Evolutionary conservation across 2,888 invertebrate genomes (phyloP), one percentile per base, ranked within the genome.

Genomic region (Coenonympha glycerion): DNA sequence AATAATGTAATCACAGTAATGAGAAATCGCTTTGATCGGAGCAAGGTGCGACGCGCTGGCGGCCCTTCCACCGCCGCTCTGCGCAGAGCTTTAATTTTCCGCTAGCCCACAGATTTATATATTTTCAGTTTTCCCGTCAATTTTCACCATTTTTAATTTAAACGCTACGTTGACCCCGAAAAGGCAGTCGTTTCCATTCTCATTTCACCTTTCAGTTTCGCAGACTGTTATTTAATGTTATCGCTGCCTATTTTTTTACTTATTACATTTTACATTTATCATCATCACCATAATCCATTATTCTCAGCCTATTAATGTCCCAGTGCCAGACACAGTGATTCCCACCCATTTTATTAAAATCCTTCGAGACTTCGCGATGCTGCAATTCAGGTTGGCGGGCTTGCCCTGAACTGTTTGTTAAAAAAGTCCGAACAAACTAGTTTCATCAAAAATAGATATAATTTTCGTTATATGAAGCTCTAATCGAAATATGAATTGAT

Each of bases 51-150:
- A 24, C 34, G 24, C 60, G n/a, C n/a, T n/a, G 57, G 59, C 53
- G 64, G 62, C 61, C 64, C 57, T 62, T 56, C 56, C 63, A 56
- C 54, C 58, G 53, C 64, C 71, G 77, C 79, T n/a, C 76, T 69
- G 75, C 74, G 80, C 68, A 65, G 70, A 71, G 71, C 81, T 84
- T 84, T 84, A 84, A 84, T 84, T 84, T 84, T 83, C 82, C 84
- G 83, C 84, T 76, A 82, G 81, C 77, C 71, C 69, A 64, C 73
- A 72, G 82, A 83, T 81, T 82, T 82, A 81, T 82, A 79, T 81
- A 80, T 81, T 80, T 83, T 77, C 79, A 71, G 67, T 69, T 66
- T 69, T 71, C 65, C 69, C 75, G 82, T 80, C 82, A 80, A 80
- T 83, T 81, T 79, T 73, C 74, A 61, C 75, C 71, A 76, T 78